Evolutionary conservation across 2,797 vertebrate genomes (phyloP).

Genomic region (Nannoperca australis): DNA sequence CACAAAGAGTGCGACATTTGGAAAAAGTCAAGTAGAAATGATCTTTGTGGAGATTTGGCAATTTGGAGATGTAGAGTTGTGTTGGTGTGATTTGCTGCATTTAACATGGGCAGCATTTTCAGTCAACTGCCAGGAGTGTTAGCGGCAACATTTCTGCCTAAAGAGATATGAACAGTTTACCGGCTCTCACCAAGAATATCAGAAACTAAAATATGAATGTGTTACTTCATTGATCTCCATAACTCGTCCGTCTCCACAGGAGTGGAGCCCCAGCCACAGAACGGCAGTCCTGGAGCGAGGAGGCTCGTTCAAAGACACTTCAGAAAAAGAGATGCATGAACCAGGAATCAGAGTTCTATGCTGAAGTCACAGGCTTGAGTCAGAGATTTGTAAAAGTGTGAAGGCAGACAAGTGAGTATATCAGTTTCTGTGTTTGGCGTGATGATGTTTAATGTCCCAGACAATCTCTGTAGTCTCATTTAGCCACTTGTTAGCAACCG

Average conservation of each 20-base stretch:
- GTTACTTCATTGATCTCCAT: background rate
- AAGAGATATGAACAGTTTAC: background rate
- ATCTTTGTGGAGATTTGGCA: background rate
- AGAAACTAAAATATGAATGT: conserved; percentile 8
- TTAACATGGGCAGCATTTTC: background rate
- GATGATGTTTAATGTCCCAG: too few relatives aligned
- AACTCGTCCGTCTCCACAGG: background rate
- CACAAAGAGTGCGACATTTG: conserved; percentile 49
- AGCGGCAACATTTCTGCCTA: background rate
- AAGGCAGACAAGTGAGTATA: too few relatives aligned
- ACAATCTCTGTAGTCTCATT: too few relatives aligned
- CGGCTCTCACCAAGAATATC: background rate
- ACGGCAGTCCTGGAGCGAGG: background rate
- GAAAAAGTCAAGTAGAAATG: background rate
- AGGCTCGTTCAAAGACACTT: background rate
- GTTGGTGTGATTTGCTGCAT: background rate
- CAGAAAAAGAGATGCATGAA: background rate
- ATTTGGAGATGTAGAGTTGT: background rate
- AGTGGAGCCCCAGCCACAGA: background rate
- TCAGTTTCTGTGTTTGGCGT: too few relatives aligned
- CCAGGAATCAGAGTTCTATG: background rate
- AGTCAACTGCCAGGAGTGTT: background rate
- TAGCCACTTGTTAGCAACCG: too few relatives aligned
- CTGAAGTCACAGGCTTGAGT: background rate
- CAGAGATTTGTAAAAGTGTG: background rate